Percentiles rank a stretch among this genome's conserved stretches.
Conservation (phyloP, 2,113 vertebrate genomes). For the Bos indicus region DNA sequence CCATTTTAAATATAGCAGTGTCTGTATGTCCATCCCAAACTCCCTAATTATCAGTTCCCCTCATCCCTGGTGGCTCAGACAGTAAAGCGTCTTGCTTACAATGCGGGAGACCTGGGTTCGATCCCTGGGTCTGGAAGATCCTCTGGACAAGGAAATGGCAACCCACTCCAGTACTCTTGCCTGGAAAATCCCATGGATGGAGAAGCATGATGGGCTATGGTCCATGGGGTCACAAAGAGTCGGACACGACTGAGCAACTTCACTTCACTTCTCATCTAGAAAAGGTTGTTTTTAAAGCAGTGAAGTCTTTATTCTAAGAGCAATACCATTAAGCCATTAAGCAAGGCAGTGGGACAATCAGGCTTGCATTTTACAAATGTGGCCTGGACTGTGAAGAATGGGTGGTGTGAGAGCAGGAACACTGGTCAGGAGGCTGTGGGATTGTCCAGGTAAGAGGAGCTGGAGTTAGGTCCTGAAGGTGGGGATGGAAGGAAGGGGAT, state of each 20-base stretch:
- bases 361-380: neutral
- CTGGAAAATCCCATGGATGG: too few species aligned
- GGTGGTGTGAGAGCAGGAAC: neutral
- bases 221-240: too few species aligned
- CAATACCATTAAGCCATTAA: too few species aligned
- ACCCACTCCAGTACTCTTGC: too few species aligned
- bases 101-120: too few species aligned
- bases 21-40: neutral
- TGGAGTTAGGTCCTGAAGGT: neutral
- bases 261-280: neutral
- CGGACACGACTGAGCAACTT: rapidly evolving
- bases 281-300: neutral
- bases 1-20: neutral
- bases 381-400: neutral
- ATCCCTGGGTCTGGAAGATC: too few species aligned
- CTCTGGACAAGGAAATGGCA: too few species aligned
- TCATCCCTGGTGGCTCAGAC: too few species aligned
- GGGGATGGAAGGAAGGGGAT: neutral
- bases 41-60: neutral
- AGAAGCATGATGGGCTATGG: too few species aligned
- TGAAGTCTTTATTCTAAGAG: neutral
- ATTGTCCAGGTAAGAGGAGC: neutral
- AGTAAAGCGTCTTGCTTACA: too few species aligned
- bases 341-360: neutral
- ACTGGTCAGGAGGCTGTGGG: neutral